phyloP scores from a whole-genome alignment of 1,140 invertebrate species.

The Sipha flava region DNA sequence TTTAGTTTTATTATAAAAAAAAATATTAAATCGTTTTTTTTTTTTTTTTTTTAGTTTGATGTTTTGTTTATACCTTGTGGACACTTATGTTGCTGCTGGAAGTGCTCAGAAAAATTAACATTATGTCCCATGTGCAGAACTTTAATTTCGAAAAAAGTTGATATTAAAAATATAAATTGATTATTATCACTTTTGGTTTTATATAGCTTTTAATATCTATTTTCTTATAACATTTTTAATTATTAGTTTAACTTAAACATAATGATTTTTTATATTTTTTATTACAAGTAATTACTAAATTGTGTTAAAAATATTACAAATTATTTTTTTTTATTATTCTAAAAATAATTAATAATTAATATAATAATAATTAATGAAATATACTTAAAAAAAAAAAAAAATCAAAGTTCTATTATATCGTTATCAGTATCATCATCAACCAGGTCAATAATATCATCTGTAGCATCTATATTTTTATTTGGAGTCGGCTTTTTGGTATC shows the following conservation, averaged over 20 bases:
- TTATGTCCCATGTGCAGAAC: conserved; percentile 17
- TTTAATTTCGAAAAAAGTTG: not conserved
- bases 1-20: too few relatives aligned
- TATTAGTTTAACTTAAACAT: not conserved
- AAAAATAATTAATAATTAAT: not conserved
- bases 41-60: conserved; percentile 4
- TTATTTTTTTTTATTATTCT: not conserved
- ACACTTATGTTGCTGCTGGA: conserved; percentile 22
- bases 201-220: not conserved
- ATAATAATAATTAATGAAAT: not conserved
- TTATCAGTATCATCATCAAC: not conserved
- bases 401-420: not conserved
- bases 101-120: conserved; percentile 4
- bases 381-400: not conserved
- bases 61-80: conserved; percentile 17
- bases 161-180: conserved; percentile 1
- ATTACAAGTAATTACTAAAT: not conserved
- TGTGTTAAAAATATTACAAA: not conserved
- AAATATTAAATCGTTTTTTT: not conserved
- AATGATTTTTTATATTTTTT: not conserved
- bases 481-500: conserved; percentile 19
- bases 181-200: not conserved
- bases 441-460: not conserved
- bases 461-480: not conserved
- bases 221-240: not conserved